phyloP scores from a whole-genome alignment of 92 coral and sea anemone species.

The Anthopleura xanthogrammica region DNA sequence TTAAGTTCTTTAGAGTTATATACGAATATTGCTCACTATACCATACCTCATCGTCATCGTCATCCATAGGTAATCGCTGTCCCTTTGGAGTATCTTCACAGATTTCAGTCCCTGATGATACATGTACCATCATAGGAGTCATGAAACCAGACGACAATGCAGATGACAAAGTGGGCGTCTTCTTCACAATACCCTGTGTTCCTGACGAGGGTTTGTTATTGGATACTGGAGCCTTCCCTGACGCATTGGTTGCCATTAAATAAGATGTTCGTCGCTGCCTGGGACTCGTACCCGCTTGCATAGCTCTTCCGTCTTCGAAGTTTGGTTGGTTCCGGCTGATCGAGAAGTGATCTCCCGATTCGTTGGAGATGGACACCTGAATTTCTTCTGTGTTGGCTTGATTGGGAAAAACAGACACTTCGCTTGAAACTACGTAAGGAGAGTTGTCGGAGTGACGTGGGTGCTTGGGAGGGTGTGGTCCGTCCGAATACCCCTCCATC shows the following conservation, averaged over 20 bases:
- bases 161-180: constrained; percentile 44
- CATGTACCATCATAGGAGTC: constrained; percentile 72
- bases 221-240: constrained; percentile 14
- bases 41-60: constrained; percentile 43
- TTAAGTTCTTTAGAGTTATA: too few species aligned
- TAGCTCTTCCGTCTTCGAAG: constrained; percentile 20
- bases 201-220: constrained; percentile 14
- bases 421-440: constrained; percentile 38
- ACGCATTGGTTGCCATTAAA: constrained; percentile 81
- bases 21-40: neutral
- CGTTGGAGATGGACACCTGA: constrained; percentile 15
- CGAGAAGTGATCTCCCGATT: constrained; percentile 3
- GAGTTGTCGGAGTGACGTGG: constrained; percentile 37
- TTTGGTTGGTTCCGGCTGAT: constrained; percentile 25
- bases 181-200: constrained; percentile 14
- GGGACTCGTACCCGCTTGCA: constrained; percentile 43
- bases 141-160: constrained; percentile 54
- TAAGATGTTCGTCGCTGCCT: constrained; percentile 83
- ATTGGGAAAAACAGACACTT: constrained; percentile 55
- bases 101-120: constrained; percentile 66
- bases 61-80: constrained; percentile 34
- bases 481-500: constrained; percentile 2
- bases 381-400: constrained; percentile 24
- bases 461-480: constrained; percentile 46
- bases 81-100: constrained; percentile 51